These are phyloP conservation scores for Campylomormyrus tamandua DNA, from an alignment of 2,113 vertebrate genomes.

Conservation along the genomic window DNA sequence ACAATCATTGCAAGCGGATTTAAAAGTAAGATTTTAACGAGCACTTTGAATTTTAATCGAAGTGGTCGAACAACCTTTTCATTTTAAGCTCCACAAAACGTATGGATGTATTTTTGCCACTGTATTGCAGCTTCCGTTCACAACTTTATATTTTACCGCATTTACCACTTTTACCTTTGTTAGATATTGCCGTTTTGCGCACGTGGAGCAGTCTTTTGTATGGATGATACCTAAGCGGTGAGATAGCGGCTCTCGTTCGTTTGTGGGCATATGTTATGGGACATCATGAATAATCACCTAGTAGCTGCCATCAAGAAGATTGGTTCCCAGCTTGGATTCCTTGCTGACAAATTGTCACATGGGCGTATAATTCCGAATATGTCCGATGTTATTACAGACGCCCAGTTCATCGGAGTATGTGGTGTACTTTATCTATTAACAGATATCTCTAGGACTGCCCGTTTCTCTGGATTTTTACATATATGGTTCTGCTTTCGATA, in stretches of 20 bases:
- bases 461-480: constrained; percentile 14
- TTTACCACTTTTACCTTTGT: background rate
- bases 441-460: background rate
- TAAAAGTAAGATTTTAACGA: background rate
- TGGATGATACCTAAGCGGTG: background rate
- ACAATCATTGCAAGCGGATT: background rate
- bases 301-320: background rate
- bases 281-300: constrained; percentile 11
- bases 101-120: background rate
- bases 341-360: constrained; percentile 2
- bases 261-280: background rate
- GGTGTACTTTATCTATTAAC: background rate
- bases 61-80: background rate
- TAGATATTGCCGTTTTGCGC: background rate
- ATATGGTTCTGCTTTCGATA: background rate
- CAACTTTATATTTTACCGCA: background rate
- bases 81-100: background rate
- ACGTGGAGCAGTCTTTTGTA: background rate
- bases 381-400: background rate
- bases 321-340: background rate
- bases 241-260: background rate
- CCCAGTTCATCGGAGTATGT: background rate
- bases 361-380: background rate
- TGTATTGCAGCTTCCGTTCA: background rate
- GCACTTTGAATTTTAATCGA: background rate